A percentile compares a stretch with the other conserved stretches of the same genome.
phyloP scores from a whole-genome alignment of 1,140 invertebrate genomes.

The Cotesia chilonis region DNA sequence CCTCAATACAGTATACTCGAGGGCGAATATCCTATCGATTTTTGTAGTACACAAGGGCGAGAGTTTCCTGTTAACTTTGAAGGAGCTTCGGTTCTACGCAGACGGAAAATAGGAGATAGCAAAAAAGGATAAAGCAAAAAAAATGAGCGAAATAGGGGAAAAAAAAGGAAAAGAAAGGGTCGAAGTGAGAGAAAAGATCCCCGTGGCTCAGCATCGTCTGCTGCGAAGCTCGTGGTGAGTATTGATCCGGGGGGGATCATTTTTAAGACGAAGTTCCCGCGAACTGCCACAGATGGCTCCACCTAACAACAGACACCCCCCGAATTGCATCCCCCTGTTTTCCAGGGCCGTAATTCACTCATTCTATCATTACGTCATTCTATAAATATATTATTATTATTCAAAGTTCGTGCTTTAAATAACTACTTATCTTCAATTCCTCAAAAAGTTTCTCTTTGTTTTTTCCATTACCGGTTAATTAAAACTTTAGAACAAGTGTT shows the following conservation, averaged over 20 bases:
- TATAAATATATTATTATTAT: constrained; percentile 17
- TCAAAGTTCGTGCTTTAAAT: background rate
- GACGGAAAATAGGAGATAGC: constrained; percentile 22
- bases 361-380: background rate
- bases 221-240: constrained; percentile 37
- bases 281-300: constrained; percentile 49
- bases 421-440: background rate
- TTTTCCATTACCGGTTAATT: constrained; percentile 2
- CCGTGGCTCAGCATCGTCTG: constrained; percentile 31
- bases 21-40: constrained; percentile 34
- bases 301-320: constrained; percentile 29
- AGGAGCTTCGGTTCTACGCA: constrained; percentile 22
- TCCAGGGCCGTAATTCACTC: constrained; percentile 34
- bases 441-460: background rate
- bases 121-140: constrained; percentile 2
- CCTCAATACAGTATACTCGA: background rate
- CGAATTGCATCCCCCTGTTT: background rate
- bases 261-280: constrained; percentile 54
- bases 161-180: constrained; percentile 15
- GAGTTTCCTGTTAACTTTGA: constrained; percentile 33
- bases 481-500: too few relatives aligned
- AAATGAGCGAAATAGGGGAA: background rate
- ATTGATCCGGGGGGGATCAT: constrained; percentile 55
- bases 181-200: constrained; percentile 27
- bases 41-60: constrained; percentile 18